Percentiles rank a stretch among this genome's conserved stretches.
Evolutionary conservation across 2,113 vertebrate species (phyloP).

Genomic region (Pelmatolapia mariae): DNA sequence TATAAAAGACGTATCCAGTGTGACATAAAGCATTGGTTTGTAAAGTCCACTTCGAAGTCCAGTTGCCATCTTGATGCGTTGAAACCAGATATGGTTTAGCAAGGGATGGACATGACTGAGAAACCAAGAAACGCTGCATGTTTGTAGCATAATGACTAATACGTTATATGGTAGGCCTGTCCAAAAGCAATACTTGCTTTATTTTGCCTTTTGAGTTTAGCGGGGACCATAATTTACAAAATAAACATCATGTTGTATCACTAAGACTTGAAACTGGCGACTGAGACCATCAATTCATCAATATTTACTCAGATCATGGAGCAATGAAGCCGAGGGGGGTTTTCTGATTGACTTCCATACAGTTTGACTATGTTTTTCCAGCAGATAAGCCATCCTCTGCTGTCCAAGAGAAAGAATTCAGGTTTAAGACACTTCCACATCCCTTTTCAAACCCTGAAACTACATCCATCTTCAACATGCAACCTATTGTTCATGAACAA

Average conservation of each 20-base stretch:
- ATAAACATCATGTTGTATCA: neutral
- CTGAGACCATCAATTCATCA: neutral
- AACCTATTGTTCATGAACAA: neutral
- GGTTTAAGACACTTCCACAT: neutral
- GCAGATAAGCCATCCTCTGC: neutral
- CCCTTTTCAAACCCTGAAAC: neutral
- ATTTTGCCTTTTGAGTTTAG: neutral
- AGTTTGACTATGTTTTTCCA: neutral
- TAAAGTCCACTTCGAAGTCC: neutral
- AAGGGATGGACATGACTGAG: neutral
- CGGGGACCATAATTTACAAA: neutral
- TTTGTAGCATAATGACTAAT: neutral
- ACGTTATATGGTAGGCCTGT: neutral
- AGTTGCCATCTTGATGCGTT: neutral
- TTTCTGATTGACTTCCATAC: neutral
- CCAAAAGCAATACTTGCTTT: neutral
- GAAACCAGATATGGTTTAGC: neutral
- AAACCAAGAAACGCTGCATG: neutral
- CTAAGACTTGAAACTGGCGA: neutral
- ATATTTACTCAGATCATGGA: neutral
- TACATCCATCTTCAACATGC: neutral
- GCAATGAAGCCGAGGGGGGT: neutral
- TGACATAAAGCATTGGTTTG: neutral
- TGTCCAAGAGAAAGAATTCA: neutral
- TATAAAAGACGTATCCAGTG: neutral